phyloP scores from a whole-genome alignment of 2,113 vertebrate species.

The Leucoraja erinaceus region DNA sequence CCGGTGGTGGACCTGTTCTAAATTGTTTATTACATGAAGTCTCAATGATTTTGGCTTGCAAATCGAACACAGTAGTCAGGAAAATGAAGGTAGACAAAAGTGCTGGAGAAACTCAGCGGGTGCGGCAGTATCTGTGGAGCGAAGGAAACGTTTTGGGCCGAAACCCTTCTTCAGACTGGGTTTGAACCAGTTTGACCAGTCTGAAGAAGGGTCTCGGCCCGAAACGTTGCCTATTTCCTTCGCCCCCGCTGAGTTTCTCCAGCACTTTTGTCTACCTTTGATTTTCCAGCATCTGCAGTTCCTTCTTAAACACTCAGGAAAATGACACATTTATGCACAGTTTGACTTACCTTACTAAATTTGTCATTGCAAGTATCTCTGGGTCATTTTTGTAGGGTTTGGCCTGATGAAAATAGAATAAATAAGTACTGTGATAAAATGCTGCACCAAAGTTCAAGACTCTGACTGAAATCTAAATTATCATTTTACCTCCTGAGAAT shows the following conservation, averaged over 20 bases:
- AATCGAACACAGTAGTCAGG: neutral
- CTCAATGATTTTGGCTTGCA: neutral
- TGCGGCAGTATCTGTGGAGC: too few species aligned
- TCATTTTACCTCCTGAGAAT: constrained; percentile 87
- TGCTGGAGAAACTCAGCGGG: too few species aligned
- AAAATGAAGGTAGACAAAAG: too few species aligned
- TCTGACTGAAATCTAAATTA: neutral
- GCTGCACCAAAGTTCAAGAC: neutral
- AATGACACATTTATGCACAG: neutral
- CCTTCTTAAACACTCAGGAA: too few species aligned
- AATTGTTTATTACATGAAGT: neutral
- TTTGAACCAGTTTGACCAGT: too few species aligned
- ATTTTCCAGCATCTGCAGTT: too few species aligned
- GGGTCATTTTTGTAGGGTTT: constrained; percentile 99
- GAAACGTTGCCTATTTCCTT: too few species aligned
- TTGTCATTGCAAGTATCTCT: constrained; percentile 98
- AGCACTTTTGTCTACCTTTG: too few species aligned
- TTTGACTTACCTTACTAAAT: constrained; percentile 92
- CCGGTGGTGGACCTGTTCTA: neutral
- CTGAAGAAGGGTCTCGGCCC: too few species aligned
- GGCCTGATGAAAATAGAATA: constrained; percentile 66
- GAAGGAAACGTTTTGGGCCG: too few species aligned
- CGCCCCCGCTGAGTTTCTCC: too few species aligned
- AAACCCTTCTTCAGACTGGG: too few species aligned
- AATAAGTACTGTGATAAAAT: constrained; percentile 30